Percentiles rank a stretch among this genome's conserved stretches.
These are phyloP conservation scores for Puma concolor DNA, from an alignment of 2,113 vertebrate genomes.

Conservation along the genomic window DNA sequence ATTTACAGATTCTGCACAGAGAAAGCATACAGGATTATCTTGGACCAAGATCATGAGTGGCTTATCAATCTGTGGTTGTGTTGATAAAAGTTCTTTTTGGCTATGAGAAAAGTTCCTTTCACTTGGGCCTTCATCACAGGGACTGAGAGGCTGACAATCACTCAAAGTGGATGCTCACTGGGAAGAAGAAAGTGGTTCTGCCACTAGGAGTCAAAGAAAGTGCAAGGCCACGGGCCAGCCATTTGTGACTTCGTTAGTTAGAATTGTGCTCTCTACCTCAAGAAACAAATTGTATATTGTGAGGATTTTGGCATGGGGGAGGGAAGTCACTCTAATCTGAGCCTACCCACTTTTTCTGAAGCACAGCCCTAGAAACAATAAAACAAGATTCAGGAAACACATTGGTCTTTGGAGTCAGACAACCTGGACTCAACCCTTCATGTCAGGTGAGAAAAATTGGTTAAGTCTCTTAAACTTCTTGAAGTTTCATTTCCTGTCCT, in stretches of 20 bases:
- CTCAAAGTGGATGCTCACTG: not conserved
- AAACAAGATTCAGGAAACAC: not conserved
- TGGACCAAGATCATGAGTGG: not conserved
- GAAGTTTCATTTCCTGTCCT: not conserved
- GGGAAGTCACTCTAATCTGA: not conserved
- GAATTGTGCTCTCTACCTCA: not conserved
- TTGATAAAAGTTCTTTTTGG: not conserved
- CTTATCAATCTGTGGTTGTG: not conserved
- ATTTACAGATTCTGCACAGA: not conserved
- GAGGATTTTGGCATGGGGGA: not conserved
- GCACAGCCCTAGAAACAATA: not conserved
- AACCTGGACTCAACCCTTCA: not conserved
- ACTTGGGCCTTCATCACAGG: not conserved
- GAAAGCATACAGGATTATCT: not conserved
- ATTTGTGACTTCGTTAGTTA: not conserved
- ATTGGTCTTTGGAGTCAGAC: not conserved
- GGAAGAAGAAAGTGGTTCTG: not conserved
- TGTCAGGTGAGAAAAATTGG: not conserved
- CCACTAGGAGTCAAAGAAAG: not conserved
- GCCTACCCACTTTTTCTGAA: not conserved
- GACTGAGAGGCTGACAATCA: not conserved
- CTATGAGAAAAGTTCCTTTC: not conserved
- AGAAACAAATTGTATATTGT: not conserved
- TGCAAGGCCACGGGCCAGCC: not conserved
- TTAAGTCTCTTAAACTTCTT: not conserved